Percentiles rank a stretch among this genome's conserved stretches.
phyloP scores from a whole-genome alignment of 2,797 vertebrate genomes.

The Rhodeus uyekii region DNA sequence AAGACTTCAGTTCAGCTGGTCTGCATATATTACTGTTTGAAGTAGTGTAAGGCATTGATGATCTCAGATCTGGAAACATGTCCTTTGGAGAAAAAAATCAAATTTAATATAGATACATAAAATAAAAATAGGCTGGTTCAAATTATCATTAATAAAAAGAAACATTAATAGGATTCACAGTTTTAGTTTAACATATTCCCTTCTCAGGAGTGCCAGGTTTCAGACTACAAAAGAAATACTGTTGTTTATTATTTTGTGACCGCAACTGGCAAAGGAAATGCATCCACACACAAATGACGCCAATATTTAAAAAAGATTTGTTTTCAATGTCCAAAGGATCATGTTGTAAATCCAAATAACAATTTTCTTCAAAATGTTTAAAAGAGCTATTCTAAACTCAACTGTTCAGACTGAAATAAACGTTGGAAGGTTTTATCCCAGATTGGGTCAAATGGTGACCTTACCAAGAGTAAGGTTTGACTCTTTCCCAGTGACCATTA shows the following conservation, averaged over 20 bases:
- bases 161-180: not conserved
- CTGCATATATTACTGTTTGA: conserved; percentile 40
- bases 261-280: not conserved
- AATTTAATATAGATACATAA: not conserved
- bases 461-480: not conserved
- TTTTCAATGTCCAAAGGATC: too few relatives aligned
- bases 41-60: not conserved
- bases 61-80: conserved; percentile 9
- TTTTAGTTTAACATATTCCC: not conserved
- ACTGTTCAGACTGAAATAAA: not conserved
- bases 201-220: not conserved
- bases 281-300: not conserved
- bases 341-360: not conserved
- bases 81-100: not conserved
- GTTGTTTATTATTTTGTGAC: too few relatives aligned
- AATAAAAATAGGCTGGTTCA: not conserved
- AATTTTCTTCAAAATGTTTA: not conserved
- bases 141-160: not conserved
- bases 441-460: not conserved
- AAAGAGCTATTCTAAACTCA: not conserved
- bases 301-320: too few relatives aligned
- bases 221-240: not conserved
- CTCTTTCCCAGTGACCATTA: not conserved
- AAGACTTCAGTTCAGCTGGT: conserved; percentile 51
- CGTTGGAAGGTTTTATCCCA: not conserved